Evolutionary conservation across 2,797 vertebrate species (phyloP).

Genomic region (Chaenodraco wilsoni): DNA sequence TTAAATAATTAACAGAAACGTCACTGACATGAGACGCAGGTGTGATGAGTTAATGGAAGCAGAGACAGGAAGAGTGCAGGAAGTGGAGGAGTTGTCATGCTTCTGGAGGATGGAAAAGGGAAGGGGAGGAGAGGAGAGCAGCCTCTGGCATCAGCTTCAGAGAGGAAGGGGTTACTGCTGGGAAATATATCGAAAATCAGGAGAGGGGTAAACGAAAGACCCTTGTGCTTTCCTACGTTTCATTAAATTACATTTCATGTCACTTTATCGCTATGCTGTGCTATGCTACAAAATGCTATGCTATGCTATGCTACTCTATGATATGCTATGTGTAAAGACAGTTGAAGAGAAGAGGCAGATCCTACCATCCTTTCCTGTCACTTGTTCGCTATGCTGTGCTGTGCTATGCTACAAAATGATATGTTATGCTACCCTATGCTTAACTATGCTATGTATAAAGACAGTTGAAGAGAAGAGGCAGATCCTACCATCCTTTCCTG

Average conservation of each 20-base stretch:
- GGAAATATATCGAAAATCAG: conserved; percentile 38
- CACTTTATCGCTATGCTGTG: conserved; percentile 25
- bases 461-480: conserved; percentile 76
- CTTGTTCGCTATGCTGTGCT: conserved; percentile 27
- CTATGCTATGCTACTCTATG: conserved; percentile 27
- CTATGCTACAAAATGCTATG: conserved; percentile 32
- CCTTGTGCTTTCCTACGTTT: conserved; percentile 12
- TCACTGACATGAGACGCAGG: conserved; percentile 14
- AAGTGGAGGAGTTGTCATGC: conserved; percentile 70
- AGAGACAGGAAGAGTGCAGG: conserved; percentile 71
- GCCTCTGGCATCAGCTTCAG: conserved; percentile 99
- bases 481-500: background rate
- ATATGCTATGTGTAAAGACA: conserved; percentile 49
- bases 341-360: conserved; percentile 75
- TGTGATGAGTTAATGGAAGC: conserved; percentile 40
- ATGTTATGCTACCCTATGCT: too few species aligned
- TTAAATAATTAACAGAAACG: background rate
- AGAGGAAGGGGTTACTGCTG: conserved; percentile 81
- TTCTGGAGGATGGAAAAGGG: conserved; percentile 69
- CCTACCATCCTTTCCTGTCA: background rate
- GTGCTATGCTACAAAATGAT: conserved; percentile 2
- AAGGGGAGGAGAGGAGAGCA: conserved; percentile 84
- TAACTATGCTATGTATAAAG: conserved; percentile 34
- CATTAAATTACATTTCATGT: background rate
- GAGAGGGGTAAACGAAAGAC: conserved; percentile 10